Base-by-base conservation (phyloP, 2,797 vertebrate species). In the Sciurus vulgaris region DNA sequence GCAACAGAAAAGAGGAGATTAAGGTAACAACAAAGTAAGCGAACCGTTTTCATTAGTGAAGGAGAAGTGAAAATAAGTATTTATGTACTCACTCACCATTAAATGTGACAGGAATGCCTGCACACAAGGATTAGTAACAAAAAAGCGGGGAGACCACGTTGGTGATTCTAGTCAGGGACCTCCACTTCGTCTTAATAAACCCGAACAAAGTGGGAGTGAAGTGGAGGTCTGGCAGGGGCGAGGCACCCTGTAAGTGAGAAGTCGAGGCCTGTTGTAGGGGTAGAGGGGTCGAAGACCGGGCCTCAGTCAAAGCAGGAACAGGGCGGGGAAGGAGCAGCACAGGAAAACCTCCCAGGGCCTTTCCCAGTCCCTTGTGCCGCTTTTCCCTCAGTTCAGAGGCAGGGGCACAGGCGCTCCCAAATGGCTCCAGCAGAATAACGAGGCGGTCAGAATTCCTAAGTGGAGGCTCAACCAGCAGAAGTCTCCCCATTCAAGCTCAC, bases 1-100 rank as follows among this genome's bases (percentile, higher is more conserved):
- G 65, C 9, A 83, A 61, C 5, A 61, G 7, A 89, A 73, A 88
- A 44, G 86, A 86, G 41, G 81, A 95, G 82, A 96, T 67, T 20
- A 93, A 84, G 20, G 47, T 61, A 86, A 89, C 73, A 83, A 51
- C 22, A 67, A 44, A 26, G 33, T 28, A 38, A 86, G 79, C 49
- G 87, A 94, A 87, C 12, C 12, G 70, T 35, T 92, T 88, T 79
- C 72, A 84, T 6, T 7, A 38, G 28, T 26, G 47, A 74, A 14
- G 76, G 51, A 61, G 74, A 94, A 91, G 22, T 78, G 30, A 85
- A 92, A 83, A 63, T 35, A 33, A 44, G n/a, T 14, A 44, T 13
- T 24, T 54, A 83, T 15, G 30, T 2, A 38, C 70, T 79, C 38
- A 61, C 63, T 70, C 70, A 65, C 61, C 83, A 70, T 56, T 77